Base-by-base conservation (phyloP, 1,140 invertebrate genomes). In the Cotesia vestalis region DNA sequence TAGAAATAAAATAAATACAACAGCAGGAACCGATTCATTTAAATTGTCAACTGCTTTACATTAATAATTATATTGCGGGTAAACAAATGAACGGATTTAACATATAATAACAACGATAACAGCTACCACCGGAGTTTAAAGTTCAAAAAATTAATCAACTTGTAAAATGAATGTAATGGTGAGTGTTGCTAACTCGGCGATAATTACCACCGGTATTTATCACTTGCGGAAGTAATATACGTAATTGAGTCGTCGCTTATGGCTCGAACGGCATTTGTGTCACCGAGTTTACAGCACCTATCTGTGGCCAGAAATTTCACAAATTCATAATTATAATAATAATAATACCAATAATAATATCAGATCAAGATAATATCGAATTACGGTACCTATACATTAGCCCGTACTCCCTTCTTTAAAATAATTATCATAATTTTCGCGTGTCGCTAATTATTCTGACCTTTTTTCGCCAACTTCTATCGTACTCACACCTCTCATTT, bases 321-420 rank as follows among this genome's bases (percentile, higher is more conserved):
- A 73, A 76, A 73, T 79, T 79, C 78, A 81, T 81, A 79, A 68
- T 73, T 72, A 74, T 27, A 74, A 77, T 79, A 78, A 79, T n/a
- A n/a, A n/a, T 14, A 67, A 73, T 79, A 75, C 71, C 60, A 78
- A 62, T 62, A 11, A 38, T 9, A 62, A 36, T 38, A 38, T 4
- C 12, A 17, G 20, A 17, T 20, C 57, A 2, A 46, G 40, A 46
- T 46, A 11, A 6, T 8, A 46, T 46, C 40, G 40, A 9, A 9
- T 11, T 46, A 9, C 40, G 27, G 27, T 27, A 46, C 53, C 53
- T n/a, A 12, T 57, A 20, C 53, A 17, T 57, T 38, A n/a, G n/a
- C 11, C 38, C 38, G 4, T 4, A 4, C 38, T 36, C 62, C 62
- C 17, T 20, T 59, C 57, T 59, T 59, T 27, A 11, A 40, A 40